phyloP scores from a whole-genome alignment of 2,888 invertebrate species.

The Dendrolimus pini region DNA sequence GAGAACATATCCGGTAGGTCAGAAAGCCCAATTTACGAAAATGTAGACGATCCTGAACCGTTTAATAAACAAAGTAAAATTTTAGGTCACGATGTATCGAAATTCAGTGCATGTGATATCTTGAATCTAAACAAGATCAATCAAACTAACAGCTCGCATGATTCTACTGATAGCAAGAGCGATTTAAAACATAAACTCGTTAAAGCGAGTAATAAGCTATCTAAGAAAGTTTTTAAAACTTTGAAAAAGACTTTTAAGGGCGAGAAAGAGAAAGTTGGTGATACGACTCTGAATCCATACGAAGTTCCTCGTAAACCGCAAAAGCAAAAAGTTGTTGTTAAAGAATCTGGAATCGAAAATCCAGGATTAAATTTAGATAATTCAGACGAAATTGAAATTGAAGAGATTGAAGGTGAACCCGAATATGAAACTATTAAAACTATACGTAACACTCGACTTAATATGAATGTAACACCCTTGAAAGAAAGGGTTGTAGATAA shows the following conservation, averaged over 20 bases:
- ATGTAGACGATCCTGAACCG: slow-evolving; percentile 39
- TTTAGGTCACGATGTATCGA: slow-evolving; percentile 63
- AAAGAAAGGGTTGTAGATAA: slow-evolving; percentile 42
- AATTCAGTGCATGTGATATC: slow-evolving; percentile 59
- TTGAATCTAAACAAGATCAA: slow-evolving; percentile 56
- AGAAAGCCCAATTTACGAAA: slow-evolving; percentile 62
- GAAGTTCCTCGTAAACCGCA: slow-evolving; percentile 61
- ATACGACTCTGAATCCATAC: slow-evolving; percentile 56
- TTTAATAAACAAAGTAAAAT: slow-evolving; percentile 68
- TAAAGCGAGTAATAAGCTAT: slow-evolving; percentile 58
- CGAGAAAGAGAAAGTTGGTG: slow-evolving; percentile 59
- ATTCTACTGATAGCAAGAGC: slow-evolving; percentile 55
- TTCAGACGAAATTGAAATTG: slow-evolving; percentile 67
- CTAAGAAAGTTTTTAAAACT: slow-evolving; percentile 63
- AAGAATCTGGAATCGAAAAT: slow-evolving; percentile 63
- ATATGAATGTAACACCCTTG: slow-evolving; percentile 63
- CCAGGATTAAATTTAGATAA: slow-evolving; percentile 60
- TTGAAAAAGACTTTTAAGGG: slow-evolving; percentile 62
- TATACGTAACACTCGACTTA: slow-evolving; percentile 53
- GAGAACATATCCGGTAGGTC: slow-evolving; percentile 45
- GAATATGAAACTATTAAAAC: slow-evolving; percentile 67
- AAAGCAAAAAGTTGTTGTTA: slow-evolving; percentile 39
- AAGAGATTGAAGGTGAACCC: slow-evolving; percentile 53
- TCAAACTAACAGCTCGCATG: slow-evolving; percentile 41
- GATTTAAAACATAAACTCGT: slow-evolving; percentile 47